Base-by-base conservation (phyloP, 2,113 vertebrate species). In the Cricetomys ansorgei region DNA sequence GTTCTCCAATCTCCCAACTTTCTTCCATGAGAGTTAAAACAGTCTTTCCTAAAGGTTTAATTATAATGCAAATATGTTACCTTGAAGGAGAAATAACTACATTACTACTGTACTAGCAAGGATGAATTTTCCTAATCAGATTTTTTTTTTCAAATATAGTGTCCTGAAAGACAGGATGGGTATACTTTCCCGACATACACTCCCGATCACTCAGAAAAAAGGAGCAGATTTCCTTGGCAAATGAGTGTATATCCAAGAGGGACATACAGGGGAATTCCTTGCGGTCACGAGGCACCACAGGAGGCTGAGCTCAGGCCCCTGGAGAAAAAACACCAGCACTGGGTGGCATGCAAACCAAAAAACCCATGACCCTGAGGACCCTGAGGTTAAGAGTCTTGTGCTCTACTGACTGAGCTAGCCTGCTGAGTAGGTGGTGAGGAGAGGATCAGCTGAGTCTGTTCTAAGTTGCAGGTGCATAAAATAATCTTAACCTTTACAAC, bases 11-110 rank as follows among this genome's bases (percentile, higher is more conserved):
- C 13, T 88, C 45, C 31, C 9, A 57, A n/a, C 37, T 72, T 67
- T 7, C 37, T 29, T 53, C 67, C 64, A 84, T 80, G 75, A 25
- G 3, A 13, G 34, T 76, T 91, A 91, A 93, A 95, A 45, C 53
- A 84, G n/a, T 27, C 80, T 88, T 45, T 72, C 6, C 1, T 76
- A 90, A 79, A 87, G 62, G 50, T 45, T 89, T 96, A 91, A 88
- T 94, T 80, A 75, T 86, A 94, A 87, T 75, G n/a, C 21, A 92
- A 96, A 94, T 87, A 91, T 69, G 43, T 89, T 86, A 96, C 70
- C 59, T 67, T 53, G 77, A n/a, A 89, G 19, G 25, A 25, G 13
- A 93, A 94, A 91, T 94, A 89, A 75, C 77, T 57, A 31, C 27
- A 93, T 90, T 77, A 94, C 93, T 92, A 91, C 89, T 57, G 9